A percentile compares a stretch with the other conserved stretches of the same genome.
phyloP scores from a whole-genome alignment of 92 coral and sea anemone genomes.

The Galaxea fascicularis region DNA sequence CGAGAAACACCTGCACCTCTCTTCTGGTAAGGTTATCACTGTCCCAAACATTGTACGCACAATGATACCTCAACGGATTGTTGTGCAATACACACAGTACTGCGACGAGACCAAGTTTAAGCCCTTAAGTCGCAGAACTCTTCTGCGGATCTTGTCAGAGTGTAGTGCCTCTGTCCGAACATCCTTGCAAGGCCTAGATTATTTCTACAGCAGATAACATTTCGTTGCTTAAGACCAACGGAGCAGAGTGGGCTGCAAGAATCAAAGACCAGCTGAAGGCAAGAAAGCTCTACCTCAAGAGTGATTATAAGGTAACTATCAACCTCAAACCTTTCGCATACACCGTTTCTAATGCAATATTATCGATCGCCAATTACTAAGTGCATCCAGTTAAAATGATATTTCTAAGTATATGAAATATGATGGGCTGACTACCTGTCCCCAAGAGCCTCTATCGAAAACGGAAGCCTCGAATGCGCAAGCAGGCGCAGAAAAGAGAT shows the following conservation, averaged over 20 bases:
- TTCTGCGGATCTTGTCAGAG: slow-evolving; percentile 23
- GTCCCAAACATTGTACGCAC: slow-evolving; percentile 2
- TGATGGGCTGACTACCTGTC: too few species aligned
- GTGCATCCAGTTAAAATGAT: too few species aligned
- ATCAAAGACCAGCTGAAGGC: slow-evolving; percentile 26
- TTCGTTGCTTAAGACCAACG: slow-evolving; percentile 20
- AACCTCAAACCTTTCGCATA: too few species aligned
- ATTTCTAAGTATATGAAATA: too few species aligned
- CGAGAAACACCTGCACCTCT: neutral
- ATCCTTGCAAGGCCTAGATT: neutral
- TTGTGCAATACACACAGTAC: slow-evolving; percentile 47
- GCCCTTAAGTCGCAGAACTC: slow-evolving; percentile 37
- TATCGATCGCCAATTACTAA: too few species aligned
- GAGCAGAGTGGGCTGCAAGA: slow-evolving; percentile 19
- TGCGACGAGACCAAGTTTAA: slow-evolving; percentile 27
- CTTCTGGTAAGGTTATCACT: neutral
- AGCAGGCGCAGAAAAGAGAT: too few species aligned
- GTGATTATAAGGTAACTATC: slow-evolving; percentile 36
- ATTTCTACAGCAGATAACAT: slow-evolving; percentile 12
- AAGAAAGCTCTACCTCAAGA: slow-evolving; percentile 42
- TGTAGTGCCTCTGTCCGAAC: slow-evolving; percentile 35
- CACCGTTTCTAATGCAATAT: too few species aligned
- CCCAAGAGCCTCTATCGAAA: too few species aligned
- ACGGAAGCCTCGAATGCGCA: too few species aligned
- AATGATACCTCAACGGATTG: slow-evolving; percentile 17